Evolutionary conservation across 2,797 vertebrate species (phyloP), one percentile per base, ranked within the genome.

Genomic region (Artibeus jamaicensis): DNA sequence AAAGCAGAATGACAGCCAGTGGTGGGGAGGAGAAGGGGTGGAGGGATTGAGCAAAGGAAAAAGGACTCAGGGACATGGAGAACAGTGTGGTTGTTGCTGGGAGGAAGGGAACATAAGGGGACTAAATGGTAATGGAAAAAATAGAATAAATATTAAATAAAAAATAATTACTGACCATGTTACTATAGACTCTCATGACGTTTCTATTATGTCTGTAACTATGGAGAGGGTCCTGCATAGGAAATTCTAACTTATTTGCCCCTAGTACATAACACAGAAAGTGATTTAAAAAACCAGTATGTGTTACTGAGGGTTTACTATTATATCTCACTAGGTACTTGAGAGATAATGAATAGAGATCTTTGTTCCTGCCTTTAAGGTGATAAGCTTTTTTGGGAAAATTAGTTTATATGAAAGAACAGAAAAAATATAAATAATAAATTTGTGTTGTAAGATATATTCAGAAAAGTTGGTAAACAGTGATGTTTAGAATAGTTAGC

Each of bases 391-490:
- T 89, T 70, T 11, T 4, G 67, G n/a, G 50, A 91, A 96, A 93
- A 91, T 68, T 18, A 67, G 62, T 50, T 96, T 34, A 93, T 15
- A 93, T 50, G 42, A 81, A 86, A 92, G 37, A 92, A 93, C 2
- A 86, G n/a, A 21, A 70, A 96, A 96, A 77, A 57, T 10, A 78
- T 9, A 91, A 85, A 89, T 55, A 68, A 2, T 76, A 84, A 86
- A 83, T 92, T 39, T 91, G 29, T 82, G 70, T 79, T 87, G 24
- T 86, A 73, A 93, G 34, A 46, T 55, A 86, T n/a, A 46, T 86
- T 71, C 79, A 96, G 74, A 93, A 76, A 78, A 92, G 57, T 87
- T 92, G 24, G 84, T 79, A 71, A 79, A 87, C 22, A 89, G 37
- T 76, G 19, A 84, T 46, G 19, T 68, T 89, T 48, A 77, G n/a